Percentiles rank a stretch among this genome's conserved stretches.
Evolutionary conservation across 2,888 invertebrate genomes (phyloP).

Genomic region (Fragum sueziense): DNA sequence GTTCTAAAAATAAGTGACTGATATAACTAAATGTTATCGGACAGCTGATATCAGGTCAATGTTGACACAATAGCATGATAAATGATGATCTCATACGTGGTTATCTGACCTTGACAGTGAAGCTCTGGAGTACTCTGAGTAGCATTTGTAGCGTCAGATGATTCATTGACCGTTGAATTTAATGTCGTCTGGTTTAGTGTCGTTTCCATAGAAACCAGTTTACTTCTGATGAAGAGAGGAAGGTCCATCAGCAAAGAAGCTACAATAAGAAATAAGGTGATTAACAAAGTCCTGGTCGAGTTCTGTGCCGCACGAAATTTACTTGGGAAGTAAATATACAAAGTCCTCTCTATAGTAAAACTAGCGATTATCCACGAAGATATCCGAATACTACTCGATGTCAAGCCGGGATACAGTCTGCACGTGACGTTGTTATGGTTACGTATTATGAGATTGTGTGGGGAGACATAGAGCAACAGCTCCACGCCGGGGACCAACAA

Average conservation of each 20-base stretch:
- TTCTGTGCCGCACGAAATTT: neutral
- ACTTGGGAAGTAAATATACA: conserved; percentile 8
- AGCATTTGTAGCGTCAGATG: neutral
- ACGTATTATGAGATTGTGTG: neutral
- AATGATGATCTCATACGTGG: neutral
- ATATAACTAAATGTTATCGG: too few species aligned
- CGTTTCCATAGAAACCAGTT: neutral
- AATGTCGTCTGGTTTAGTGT: neutral
- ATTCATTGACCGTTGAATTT: neutral
- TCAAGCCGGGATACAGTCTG: conserved; percentile 11
- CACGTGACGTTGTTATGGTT: neutral
- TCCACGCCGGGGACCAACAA: conserved; percentile 1
- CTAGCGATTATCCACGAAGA: conserved; percentile 1
- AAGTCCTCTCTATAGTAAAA: conserved; percentile 11
- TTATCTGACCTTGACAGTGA: neutral
- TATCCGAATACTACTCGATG: neutral
- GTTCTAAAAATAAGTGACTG: too few species aligned
- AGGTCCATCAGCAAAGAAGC: conserved; percentile 3
- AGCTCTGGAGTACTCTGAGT: neutral
- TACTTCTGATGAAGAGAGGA: neutral
- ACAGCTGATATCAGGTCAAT: too few species aligned
- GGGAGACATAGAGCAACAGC: neutral
- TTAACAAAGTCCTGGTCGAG: neutral
- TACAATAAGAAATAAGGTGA: neutral
- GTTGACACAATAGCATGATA: too few species aligned